A percentile compares a stretch with the other conserved stretches of the same genome.
These are phyloP conservation scores for Zaprionus davidi DNA, from an alignment of 1,140 invertebrate genomes.

Conservation along the genomic window DNA sequence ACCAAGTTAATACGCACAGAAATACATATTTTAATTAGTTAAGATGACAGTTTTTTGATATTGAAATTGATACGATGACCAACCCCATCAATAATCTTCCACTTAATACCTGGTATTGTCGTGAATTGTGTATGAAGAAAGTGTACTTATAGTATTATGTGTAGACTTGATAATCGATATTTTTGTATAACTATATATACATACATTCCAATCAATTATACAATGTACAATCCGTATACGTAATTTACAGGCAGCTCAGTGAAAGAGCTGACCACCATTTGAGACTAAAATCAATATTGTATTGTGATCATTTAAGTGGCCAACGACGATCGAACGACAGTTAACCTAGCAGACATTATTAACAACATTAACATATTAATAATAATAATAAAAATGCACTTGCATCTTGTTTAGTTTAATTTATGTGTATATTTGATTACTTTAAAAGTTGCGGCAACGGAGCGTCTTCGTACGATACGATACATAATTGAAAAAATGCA, in stretches of 20 bases:
- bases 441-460: constrained; percentile 80
- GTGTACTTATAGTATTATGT: constrained; percentile 84
- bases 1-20: constrained; percentile 71
- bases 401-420: constrained; percentile 57
- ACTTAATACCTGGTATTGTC: constrained; percentile 54
- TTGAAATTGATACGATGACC: constrained; percentile 21
- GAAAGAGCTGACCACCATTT: constrained; percentile 3
- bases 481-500: constrained; percentile 81
- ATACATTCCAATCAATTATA: constrained; percentile 70
- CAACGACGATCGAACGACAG: constrained; percentile 60
- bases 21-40: constrained; percentile 49
- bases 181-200: constrained; percentile 35
- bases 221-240: constrained; percentile 40
- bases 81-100: constrained; percentile 46
- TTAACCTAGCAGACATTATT: constrained; percentile 3
- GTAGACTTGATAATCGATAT: constrained; percentile 53
- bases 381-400: constrained; percentile 50
- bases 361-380: constrained; percentile 27
- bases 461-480: constrained; percentile 70
- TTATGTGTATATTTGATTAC: constrained; percentile 74
- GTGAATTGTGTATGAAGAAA: constrained; percentile 49
- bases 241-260: constrained; percentile 29
- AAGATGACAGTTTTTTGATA: constrained; percentile 39
- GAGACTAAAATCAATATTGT: constrained; percentile 58
- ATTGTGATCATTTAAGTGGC: constrained; percentile 77